Conservation (phyloP, 2,113 vertebrate genomes). For the Eurypyga helias region DNA sequence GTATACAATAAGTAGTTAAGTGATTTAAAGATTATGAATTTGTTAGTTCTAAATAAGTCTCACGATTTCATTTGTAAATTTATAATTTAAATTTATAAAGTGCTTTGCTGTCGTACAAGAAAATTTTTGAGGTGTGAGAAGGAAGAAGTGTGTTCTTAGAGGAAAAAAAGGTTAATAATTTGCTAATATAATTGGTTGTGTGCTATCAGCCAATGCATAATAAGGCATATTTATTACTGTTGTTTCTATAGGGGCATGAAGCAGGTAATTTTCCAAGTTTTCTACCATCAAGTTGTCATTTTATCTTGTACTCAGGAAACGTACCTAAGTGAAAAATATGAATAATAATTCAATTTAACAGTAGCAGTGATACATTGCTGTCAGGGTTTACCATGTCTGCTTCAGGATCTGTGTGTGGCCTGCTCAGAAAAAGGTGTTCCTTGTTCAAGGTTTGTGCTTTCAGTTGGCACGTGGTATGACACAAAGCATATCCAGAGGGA, state of each 20-base stretch:
- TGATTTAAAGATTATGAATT: background rate
- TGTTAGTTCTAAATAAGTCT: background rate
- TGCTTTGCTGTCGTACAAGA: background rate
- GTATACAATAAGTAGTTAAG: background rate
- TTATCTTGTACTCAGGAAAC: background rate
- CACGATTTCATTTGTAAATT: background rate
- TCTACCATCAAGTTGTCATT: background rate
- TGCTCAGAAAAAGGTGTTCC: background rate
- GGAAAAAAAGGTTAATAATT: background rate
- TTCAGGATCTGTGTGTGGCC: background rate
- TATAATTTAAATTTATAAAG: too few species aligned
- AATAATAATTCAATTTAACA: background rate
- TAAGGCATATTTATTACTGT: background rate
- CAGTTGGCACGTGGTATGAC: background rate
- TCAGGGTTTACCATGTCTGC: background rate
- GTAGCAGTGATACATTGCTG: background rate
- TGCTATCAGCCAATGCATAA: background rate
- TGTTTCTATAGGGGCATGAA: background rate
- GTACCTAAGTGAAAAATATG: background rate
- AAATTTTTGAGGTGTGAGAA: background rate
- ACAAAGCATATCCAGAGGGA: background rate
- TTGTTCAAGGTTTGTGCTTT: background rate
- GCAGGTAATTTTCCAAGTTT: background rate
- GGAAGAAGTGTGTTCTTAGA: background rate
- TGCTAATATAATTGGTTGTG: background rate